Conservation (phyloP, 2,113 vertebrate genomes). For the Eleginops maclovinus region DNA sequence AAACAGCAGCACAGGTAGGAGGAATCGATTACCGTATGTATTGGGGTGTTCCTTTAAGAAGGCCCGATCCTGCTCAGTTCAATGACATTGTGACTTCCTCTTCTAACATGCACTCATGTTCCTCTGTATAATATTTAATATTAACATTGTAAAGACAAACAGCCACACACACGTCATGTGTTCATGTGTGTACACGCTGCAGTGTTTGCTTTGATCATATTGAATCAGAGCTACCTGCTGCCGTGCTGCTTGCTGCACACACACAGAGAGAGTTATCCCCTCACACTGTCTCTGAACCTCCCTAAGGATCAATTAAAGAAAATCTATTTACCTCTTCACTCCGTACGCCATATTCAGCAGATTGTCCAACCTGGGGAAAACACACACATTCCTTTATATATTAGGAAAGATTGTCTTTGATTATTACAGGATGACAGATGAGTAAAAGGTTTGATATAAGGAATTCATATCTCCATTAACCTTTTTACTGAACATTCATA, state of each 20-base stretch:
- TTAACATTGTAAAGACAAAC: conserved; percentile 47
- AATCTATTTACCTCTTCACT: conserved; percentile 94
- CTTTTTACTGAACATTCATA: conserved; percentile 6
- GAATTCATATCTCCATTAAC: conserved; percentile 4
- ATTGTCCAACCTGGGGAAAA: conserved; percentile 94
- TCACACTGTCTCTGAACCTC: conserved; percentile 6
- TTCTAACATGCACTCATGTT: background rate
- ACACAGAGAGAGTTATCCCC: background rate
- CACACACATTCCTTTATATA: conserved; percentile 1
- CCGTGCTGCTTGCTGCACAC: conserved; percentile 42
- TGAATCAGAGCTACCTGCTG: conserved; percentile 33
- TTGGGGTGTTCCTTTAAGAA: too few species aligned
- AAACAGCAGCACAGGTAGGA: too few species aligned
- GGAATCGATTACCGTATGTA: too few species aligned
- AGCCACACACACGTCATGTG: conserved; percentile 16
- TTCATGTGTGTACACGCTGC: conserved; percentile 19
- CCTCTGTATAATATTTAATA: conserved; percentile 6
- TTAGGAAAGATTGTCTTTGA: conserved; percentile 10
- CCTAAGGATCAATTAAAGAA: conserved; percentile 32
- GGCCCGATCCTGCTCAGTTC: background rate
- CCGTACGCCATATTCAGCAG: conserved; percentile 99
- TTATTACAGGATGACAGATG: conserved; percentile 57
- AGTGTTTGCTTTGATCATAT: conserved; percentile 25
- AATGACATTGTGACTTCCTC: background rate
- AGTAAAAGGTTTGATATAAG: conserved; percentile 30